These are phyloP conservation scores for Sycophila texana DNA, from an alignment of 2,888 invertebrate genomes.

Conservation along the genomic window DNA sequence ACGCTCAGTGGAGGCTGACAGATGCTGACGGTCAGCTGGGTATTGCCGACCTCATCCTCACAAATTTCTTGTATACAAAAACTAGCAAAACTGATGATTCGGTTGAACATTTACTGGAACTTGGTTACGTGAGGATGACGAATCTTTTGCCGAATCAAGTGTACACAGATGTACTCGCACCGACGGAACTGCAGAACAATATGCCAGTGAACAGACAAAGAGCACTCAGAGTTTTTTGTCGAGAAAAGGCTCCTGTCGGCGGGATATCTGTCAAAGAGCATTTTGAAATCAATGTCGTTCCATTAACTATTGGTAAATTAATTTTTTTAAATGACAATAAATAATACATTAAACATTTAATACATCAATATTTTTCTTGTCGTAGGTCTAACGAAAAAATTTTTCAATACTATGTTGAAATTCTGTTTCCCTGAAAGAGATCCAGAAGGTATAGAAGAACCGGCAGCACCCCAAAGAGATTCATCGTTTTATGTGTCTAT, in stretches of 20 bases:
- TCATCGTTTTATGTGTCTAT: constrained; percentile 94
- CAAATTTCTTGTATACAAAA: constrained; percentile 98
- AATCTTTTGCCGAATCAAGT: constrained; percentile 96
- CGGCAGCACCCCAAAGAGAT: constrained; percentile 80
- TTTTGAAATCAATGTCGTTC: constrained; percentile 98
- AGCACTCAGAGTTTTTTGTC: constrained; percentile 94
- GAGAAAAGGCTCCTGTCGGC: constrained; percentile 97
- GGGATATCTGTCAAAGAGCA: constrained; percentile 99
- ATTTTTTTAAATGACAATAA: neutral
- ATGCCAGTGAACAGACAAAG: constrained; percentile 93
- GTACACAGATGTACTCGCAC: constrained; percentile 91
- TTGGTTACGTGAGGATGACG: constrained; percentile 96
- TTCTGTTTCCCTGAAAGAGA: constrained; percentile 98
- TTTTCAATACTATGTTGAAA: constrained; percentile 97
- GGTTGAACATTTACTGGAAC: constrained; percentile 96
- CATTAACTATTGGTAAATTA: constrained; percentile 87
- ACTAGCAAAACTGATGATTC: constrained; percentile 97
- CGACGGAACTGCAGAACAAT: constrained; percentile 87
- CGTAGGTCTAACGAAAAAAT: constrained; percentile 91
- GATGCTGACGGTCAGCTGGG: constrained; percentile 98
- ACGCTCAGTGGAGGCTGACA: constrained; percentile 98
- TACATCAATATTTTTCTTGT: neutral
- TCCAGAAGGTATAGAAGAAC: constrained; percentile 86
- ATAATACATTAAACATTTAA: neutral
- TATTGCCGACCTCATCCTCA: constrained; percentile 95